These are phyloP conservation scores for Oncopodura yosiiana DNA, from an alignment of 1,140 invertebrate species.

Conservation along the genomic window DNA sequence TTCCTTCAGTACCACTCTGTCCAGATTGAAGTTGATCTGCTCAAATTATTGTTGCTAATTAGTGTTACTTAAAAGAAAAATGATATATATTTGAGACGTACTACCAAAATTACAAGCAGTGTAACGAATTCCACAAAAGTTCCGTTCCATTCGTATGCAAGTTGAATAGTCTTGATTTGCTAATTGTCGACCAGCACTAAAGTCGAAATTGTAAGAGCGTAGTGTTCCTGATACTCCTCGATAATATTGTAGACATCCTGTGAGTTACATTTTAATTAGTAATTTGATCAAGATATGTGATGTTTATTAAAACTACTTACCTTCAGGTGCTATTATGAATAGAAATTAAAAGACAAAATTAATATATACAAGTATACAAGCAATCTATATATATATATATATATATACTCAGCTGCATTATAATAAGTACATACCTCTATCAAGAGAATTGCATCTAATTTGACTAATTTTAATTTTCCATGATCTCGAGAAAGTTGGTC, in stretches of 20 bases:
- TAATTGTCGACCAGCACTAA: slow-evolving; percentile 60
- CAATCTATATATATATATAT: no score
- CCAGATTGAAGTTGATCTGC: no score
- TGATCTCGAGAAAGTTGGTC: slow-evolving; percentile 56
- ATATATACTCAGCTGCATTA: no score
- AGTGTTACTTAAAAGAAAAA: no score
- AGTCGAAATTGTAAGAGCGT: slow-evolving; percentile 72
- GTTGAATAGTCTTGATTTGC: slow-evolving; percentile 82
- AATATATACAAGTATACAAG: neutral
- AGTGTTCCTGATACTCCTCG: slow-evolving; percentile 67
- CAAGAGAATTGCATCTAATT: slow-evolving; percentile 62
- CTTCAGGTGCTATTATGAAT: slow-evolving; percentile 56
- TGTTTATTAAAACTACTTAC: no score
- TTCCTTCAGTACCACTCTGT: no score
- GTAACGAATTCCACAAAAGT: slow-evolving; percentile 80
- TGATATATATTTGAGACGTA: no score
- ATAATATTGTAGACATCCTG: slow-evolving; percentile 72
- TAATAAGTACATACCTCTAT: slow-evolving; percentile 46
- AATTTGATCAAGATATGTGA: slow-evolving; percentile 19
- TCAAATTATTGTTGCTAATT: no score
- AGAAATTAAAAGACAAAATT: neutral
- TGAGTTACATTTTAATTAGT: no score
- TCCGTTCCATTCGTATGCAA: slow-evolving; percentile 70
- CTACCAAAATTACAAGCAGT: slow-evolving; percentile 58
- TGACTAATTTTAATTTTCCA: slow-evolving; percentile 73